A percentile compares a stretch with the other conserved stretches of the same genome.
Evolutionary conservation across 1,140 invertebrate species (phyloP).

Genomic region (Cydia splendana): DNA sequence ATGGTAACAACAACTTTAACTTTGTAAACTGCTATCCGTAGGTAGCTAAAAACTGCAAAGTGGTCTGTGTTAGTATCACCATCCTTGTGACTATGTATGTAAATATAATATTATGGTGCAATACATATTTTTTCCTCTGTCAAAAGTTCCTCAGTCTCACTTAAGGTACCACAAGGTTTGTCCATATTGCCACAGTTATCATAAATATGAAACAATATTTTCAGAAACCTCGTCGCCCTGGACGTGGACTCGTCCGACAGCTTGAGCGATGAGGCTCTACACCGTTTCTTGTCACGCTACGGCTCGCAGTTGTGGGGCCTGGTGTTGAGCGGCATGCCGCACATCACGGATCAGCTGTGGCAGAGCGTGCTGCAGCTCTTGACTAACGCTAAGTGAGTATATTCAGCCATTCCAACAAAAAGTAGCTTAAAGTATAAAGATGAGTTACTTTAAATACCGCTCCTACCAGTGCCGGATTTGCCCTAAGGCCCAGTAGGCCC

Average conservation of each 20-base stretch:
- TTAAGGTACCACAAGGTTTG: neutral
- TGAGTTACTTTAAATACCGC: too few species aligned
- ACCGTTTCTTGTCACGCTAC: constrained; percentile 94
- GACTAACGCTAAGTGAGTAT: constrained; percentile 91
- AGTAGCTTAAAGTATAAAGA: too few species aligned
- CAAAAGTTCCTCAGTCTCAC: too few species aligned
- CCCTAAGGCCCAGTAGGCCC: too few species aligned
- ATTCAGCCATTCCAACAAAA: neutral
- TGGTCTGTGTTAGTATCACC: too few species aligned
- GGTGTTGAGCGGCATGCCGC: constrained; percentile 96
- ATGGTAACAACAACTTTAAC: too few species aligned
- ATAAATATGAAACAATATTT: neutral
- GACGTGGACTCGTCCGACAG: constrained; percentile 98
- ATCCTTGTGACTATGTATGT: too few species aligned
- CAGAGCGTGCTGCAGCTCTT: constrained; percentile 93
- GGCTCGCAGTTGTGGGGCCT: constrained; percentile 94
- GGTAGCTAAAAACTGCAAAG: too few species aligned
- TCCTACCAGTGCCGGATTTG: too few species aligned
- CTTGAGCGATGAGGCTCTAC: constrained; percentile 94
- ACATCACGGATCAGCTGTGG: constrained; percentile 98
- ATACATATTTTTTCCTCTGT: too few species aligned
- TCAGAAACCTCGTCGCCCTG: constrained; percentile 89
- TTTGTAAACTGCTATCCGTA: too few species aligned
- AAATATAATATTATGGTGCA: too few species aligned
- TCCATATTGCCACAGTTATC: neutral